Base-by-base conservation (phyloP, 92 coral and sea anemone species). In the Bergia puertoricense region DNA sequence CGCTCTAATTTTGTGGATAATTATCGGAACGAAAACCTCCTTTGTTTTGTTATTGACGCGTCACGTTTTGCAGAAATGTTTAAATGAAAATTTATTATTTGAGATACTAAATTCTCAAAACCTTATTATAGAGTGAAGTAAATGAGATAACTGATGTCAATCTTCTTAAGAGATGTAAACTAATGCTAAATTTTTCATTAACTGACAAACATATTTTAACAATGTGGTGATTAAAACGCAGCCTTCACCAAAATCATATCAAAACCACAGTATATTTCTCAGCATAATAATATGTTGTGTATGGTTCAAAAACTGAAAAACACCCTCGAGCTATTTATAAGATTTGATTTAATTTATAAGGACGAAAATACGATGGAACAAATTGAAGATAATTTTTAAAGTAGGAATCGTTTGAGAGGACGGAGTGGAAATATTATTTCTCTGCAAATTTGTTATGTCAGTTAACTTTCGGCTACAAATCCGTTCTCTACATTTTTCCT, bases 31-130 rank as follows among this genome's bases (percentile, higher is more conserved):
- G 66, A 39, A 51, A 79, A 56, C 65, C 66, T 8, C 8, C 45
- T 81, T 81, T 57, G 51, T 81, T 81, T 59, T 4, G 14, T 15
- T 59, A 50, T 41, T 38, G 50, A 20, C 3, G 75, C 45, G 22
- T 40, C 85, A 81, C 85, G 85, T 62, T 57, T 81, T 57, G n/a
- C 15, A 15, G 41, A 75, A 22, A 42, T 75, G 46, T 75, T 75
- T 15, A 75, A 40, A 18, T 75, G 79, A 75, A 75, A 75, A 8
- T 40, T 41, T 14, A 75, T 75, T 75, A 75, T 14, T 16, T 75
- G 79, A 75, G 23, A 42, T 75, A 0, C 13, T n/a, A 51, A 75
- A 75, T 75, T 42, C 42, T 39, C 16, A 75, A 3, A 41, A 45
- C 36, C 51, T 75, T 36, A 42, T 75, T 74, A 74, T 6, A 20